phyloP scores from a whole-genome alignment of 2,888 invertebrate genomes.

The Drosophila maculinotata region DNA sequence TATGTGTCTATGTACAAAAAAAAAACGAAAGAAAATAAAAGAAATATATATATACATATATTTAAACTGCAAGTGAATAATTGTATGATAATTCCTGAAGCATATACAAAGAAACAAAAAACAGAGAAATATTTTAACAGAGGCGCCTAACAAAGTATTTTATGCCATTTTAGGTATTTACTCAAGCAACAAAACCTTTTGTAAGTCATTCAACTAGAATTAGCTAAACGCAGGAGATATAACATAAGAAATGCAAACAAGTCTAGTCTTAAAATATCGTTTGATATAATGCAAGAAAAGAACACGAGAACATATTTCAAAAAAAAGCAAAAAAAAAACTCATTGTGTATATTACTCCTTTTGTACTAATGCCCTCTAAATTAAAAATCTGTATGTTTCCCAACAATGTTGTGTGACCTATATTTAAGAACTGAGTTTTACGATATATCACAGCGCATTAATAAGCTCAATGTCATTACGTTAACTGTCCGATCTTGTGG shows the following conservation, averaged over 20 bases:
- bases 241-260: constrained; percentile 30
- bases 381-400: constrained; percentile 45
- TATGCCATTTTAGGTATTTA: constrained; percentile 72
- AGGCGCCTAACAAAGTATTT: constrained; percentile 68
- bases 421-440: constrained; percentile 38
- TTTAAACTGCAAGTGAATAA: constrained; percentile 56
- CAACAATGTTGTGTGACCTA: constrained; percentile 37
- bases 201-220: constrained; percentile 48
- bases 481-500: constrained; percentile 10
- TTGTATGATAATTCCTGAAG: constrained; percentile 51
- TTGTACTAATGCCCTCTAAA: constrained; percentile 30
- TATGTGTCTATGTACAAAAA: too few relatives aligned
- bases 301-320: constrained; percentile 16
- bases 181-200: constrained; percentile 54
- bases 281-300: constrained; percentile 17
- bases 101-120: constrained; percentile 37
- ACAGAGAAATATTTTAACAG: constrained; percentile 61
- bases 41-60: constrained; percentile 29
- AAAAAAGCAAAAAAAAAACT: constrained; percentile 11
- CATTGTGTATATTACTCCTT: constrained; percentile 38
- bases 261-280: constrained; percentile 63
- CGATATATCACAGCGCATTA: constrained; percentile 22
- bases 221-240: constrained; percentile 21
- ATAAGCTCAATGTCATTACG: constrained; percentile 21
- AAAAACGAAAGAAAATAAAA: background rate